Conservation (phyloP, 92 coral and sea anemone genomes). For the Desmophyllum pertusum region DNA sequence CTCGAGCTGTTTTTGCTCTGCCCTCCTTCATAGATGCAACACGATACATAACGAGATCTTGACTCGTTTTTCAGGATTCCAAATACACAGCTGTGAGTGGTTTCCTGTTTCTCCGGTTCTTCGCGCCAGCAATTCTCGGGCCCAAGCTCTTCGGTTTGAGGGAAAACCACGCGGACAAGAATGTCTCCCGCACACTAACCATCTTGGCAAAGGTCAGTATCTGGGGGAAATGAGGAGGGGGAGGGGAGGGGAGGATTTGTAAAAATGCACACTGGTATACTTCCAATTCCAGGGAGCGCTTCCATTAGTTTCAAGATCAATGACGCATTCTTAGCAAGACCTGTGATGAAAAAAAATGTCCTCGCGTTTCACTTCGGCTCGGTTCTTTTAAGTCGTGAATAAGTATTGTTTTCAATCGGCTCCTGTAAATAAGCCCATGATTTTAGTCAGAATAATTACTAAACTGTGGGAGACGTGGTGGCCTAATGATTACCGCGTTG, state of each 20-base stretch:
- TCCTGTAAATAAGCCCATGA: background rate
- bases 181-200: constrained; percentile 86
- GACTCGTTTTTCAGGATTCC: constrained; percentile 59
- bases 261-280: background rate
- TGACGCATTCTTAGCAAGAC: background rate
- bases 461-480: too few relatives aligned
- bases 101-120: constrained; percentile 90
- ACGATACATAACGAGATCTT: background rate
- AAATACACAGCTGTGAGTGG: constrained; percentile 93
- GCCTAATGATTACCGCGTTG: too few relatives aligned
- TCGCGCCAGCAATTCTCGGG: constrained; percentile 93
- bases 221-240: background rate
- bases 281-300: background rate
- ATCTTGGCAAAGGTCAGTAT: constrained; percentile 82
- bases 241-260: background rate
- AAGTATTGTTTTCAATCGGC: background rate
- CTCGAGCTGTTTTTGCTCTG: background rate
- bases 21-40: background rate
- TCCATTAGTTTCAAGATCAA: background rate
- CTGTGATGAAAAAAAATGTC: background rate
- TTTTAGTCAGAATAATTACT: too few relatives aligned
- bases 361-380: background rate
- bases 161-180: constrained; percentile 90
- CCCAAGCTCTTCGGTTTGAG: constrained; percentile 93
- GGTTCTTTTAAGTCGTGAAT: background rate